Percentiles rank a stretch among this genome's conserved stretches.
Conservation (phyloP, 2,888 invertebrate species). For the Hirtodrosophila alboralis region DNA sequence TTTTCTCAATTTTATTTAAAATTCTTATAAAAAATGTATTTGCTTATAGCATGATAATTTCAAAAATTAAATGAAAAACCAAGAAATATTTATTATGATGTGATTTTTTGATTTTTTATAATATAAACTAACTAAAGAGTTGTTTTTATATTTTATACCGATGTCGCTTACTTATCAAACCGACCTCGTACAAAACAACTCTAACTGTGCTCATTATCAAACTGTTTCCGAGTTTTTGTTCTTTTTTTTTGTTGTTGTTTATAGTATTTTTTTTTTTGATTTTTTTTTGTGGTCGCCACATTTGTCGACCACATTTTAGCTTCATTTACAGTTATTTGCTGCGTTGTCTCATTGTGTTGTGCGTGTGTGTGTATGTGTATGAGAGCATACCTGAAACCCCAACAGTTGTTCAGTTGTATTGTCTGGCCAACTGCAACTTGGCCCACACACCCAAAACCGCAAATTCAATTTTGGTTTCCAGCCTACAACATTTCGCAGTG, state of each 20-base stretch:
- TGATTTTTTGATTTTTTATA: too few relatives aligned
- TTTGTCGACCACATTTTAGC: constrained; percentile 71
- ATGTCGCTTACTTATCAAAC: constrained; percentile 2
- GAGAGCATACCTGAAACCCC: constrained; percentile 31
- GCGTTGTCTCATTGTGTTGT: constrained; percentile 29
- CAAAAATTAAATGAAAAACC: too few relatives aligned
- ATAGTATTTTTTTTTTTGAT: too few relatives aligned
- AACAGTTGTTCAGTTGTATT: constrained; percentile 11
- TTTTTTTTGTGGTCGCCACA: constrained; percentile 45
- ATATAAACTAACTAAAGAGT: too few relatives aligned
- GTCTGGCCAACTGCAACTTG: constrained; percentile 26
- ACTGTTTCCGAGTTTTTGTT: constrained; percentile 7
- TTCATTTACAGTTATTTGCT: constrained; percentile 76
- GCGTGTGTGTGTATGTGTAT: constrained; percentile 3
- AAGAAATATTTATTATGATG: too few relatives aligned
- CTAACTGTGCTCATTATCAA: constrained; percentile 23
- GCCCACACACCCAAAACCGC: constrained; percentile 52
- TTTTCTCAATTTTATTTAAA: too few relatives aligned
- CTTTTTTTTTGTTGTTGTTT: constrained; percentile 9
- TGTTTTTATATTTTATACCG: too few relatives aligned
- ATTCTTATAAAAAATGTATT: too few relatives aligned
- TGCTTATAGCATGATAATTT: too few relatives aligned
- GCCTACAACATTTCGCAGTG: constrained; percentile 55
- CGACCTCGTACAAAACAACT: neutral
- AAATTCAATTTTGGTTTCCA: constrained; percentile 76